These are phyloP conservation scores for Anneissia japonica DNA, from an alignment of 35 echinoderm and acorn worm species.

Conservation along the genomic window DNA sequence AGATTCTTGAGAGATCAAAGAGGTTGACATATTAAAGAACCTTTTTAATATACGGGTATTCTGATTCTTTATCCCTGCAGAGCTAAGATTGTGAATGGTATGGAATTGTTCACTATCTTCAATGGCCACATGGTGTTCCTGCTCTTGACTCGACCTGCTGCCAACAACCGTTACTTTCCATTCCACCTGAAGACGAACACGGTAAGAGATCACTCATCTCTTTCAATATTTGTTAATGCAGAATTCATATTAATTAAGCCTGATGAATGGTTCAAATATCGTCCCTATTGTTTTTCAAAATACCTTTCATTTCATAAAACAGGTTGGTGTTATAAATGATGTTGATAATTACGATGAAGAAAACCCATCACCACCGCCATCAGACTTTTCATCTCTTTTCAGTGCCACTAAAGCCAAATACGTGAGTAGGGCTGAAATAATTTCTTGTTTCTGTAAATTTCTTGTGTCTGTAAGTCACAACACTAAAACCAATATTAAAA, in stretches of 20 bases:
- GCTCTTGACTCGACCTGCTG: slow-evolving; percentile 2
- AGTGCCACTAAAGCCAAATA: not conserved
- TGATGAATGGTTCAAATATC: not conserved
- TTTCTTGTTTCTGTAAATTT: no score
- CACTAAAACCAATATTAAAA: no score
- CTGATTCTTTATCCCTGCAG: slow-evolving; percentile 14
- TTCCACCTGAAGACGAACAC: slow-evolving; percentile 25
- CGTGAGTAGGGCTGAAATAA: no score
- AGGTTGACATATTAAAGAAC: no score
- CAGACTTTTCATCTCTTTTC: not conserved
- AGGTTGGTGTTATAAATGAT: not conserved
- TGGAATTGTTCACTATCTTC: slow-evolving; percentile 14
- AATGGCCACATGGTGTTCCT: slow-evolving; percentile 30
- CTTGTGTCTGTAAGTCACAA: no score
- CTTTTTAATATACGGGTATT: no score
- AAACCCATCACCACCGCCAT: not conserved
- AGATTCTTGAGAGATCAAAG: no score
- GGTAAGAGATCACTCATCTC: not conserved
- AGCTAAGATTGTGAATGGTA: slow-evolving; percentile 24
- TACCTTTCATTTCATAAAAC: not conserved
- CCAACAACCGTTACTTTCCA: slow-evolving; percentile 24
- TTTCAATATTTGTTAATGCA: not conserved
- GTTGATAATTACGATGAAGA: not conserved
- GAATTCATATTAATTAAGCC: not conserved
- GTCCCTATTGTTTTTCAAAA: not conserved